phyloP scores from a whole-genome alignment of 2,888 invertebrate species.

The Spisula subtruncata region DNA sequence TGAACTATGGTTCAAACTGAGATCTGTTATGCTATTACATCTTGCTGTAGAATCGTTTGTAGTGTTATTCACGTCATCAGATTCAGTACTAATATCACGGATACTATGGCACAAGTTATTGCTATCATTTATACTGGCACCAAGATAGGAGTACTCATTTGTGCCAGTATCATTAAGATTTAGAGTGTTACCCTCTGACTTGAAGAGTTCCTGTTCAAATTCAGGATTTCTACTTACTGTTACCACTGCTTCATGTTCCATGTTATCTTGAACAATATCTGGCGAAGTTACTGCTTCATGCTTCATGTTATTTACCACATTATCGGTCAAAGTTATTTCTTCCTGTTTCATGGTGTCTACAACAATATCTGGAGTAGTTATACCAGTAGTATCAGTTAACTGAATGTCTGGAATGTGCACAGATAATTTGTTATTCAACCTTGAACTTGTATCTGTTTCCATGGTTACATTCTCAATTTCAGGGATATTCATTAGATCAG shows the following conservation, averaged over 20 bases:
- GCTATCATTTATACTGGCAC: slow-evolving; percentile 50
- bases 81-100: slow-evolving; percentile 36
- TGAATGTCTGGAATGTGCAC: background rate
- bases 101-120: slow-evolving; percentile 44
- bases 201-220: background rate
- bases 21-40: slow-evolving; percentile 34
- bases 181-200: background rate
- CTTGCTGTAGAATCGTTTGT: slow-evolving; percentile 28
- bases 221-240: background rate
- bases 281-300: background rate
- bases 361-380: background rate
- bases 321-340: too few relatives aligned
- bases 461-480: background rate
- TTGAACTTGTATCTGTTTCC: background rate
- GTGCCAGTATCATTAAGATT: slow-evolving; percentile 8
- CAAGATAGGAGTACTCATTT: background rate
- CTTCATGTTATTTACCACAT: background rate
- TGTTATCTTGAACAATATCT: background rate
- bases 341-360: background rate
- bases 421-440: slow-evolving; percentile 4
- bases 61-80: background rate
- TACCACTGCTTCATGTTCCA: background rate
- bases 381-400: background rate
- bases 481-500: background rate
- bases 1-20: background rate